Percentiles rank a stretch among this genome's conserved stretches.
phyloP scores from a whole-genome alignment of 2,888 invertebrate genomes.

The Limnephilus marmoratus region DNA sequence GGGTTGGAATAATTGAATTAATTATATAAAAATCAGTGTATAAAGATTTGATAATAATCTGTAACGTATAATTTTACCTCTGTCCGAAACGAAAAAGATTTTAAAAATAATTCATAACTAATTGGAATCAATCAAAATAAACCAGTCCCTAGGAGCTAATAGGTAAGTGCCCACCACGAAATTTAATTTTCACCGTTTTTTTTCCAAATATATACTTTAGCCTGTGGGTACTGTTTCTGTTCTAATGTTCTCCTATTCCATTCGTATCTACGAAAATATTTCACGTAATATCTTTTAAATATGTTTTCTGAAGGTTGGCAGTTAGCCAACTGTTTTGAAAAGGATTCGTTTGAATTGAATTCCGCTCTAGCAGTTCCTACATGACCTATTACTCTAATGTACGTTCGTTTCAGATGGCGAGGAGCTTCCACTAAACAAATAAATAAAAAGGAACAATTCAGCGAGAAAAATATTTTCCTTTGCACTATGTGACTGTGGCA shows the following conservation, averaged over 20 bases:
- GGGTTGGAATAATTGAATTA: too few species aligned
- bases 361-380: background rate
- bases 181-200: too few species aligned
- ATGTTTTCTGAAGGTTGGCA: background rate
- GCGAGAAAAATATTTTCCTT: background rate
- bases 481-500: background rate
- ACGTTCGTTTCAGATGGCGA: background rate
- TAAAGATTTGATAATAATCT: too few species aligned
- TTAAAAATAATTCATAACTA: too few species aligned
- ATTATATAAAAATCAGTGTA: too few species aligned
- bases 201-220: too few species aligned
- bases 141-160: too few species aligned
- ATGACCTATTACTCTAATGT: background rate
- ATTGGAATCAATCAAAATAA: too few species aligned
- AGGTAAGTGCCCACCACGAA: too few species aligned
- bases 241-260: background rate
- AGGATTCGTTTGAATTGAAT: background rate
- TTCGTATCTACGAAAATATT: background rate
- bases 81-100: too few species aligned
- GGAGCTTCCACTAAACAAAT: background rate
- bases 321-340: background rate
- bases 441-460: background rate
- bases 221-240: background rate
- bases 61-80: too few species aligned
- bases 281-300: background rate